phyloP scores from a whole-genome alignment of 1,140 invertebrate species.

The Aphaenogaster rudis region DNA sequence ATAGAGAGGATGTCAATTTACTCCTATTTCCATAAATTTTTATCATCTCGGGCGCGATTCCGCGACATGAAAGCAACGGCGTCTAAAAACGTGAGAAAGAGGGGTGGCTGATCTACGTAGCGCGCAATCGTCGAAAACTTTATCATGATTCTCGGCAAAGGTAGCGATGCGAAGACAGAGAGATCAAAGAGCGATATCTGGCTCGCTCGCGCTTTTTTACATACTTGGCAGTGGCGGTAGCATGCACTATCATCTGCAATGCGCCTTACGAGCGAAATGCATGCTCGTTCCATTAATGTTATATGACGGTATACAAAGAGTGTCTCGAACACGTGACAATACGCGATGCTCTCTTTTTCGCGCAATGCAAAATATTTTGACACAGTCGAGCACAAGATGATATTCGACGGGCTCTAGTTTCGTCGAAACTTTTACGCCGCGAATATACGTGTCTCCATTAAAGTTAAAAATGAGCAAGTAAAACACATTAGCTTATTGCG shows the following conservation, averaged over 20 bases:
- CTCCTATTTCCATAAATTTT: constrained; percentile 59
- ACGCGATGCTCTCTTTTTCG: constrained; percentile 12
- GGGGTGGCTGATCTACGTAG: constrained; percentile 44
- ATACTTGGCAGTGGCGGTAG: not conserved
- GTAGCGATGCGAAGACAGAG: constrained; percentile 30
- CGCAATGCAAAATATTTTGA: constrained; percentile 50
- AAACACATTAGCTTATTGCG: constrained; percentile 51
- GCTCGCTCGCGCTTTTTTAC: constrained; percentile 14
- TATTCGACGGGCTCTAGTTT: not conserved
- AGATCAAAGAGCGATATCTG: constrained; percentile 47
- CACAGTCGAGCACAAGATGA: not conserved
- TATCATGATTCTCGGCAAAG: constrained; percentile 52
- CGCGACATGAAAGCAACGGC: constrained; percentile 1
- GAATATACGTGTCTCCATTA: constrained; percentile 1
- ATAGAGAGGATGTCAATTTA: constrained; percentile 39
- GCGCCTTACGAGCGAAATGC: constrained; percentile 44
- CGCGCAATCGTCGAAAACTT: constrained; percentile 58
- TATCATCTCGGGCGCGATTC: constrained; percentile 45
- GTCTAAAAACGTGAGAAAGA: not conserved
- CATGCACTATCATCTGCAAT: constrained; percentile 36
- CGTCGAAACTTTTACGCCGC: not conserved
- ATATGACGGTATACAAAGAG: constrained; percentile 29
- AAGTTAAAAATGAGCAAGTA: constrained; percentile 17
- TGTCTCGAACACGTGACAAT: constrained; percentile 40
- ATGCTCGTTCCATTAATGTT: constrained; percentile 63